Base-by-base conservation (phyloP, 2,797 vertebrate species). In the Danio choprae region DNA sequence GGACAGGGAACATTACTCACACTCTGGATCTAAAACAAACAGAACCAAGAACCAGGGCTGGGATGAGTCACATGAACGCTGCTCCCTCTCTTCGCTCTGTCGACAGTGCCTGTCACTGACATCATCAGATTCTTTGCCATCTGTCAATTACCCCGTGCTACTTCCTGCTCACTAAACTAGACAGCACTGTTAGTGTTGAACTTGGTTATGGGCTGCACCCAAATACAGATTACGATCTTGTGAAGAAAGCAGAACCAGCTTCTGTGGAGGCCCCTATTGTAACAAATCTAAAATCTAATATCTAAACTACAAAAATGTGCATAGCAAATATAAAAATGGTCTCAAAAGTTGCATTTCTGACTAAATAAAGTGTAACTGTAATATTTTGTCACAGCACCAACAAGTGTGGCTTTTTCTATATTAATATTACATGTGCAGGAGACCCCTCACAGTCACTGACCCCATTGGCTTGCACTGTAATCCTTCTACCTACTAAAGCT, bases 21-120 rank as follows among this genome's bases (percentile, higher is more conserved):
- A 70, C 72, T 44, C 29, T 77, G 63, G 68, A 82, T 80, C 58
- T 74, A 70, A 55, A 83, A 81, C 72, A 83, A 70, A 51, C 58
- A 59, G 58, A 71, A 64, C 73, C 60, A 73, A 80, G 78, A 74
- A 70, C 51, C 64, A 41, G 13, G 55, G 43, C 9, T 44, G n/a
- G 76, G 36, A 84, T 46, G 44, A 84, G 51, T 80, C 81, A 86
- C 83, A 74, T 77, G 81, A 77, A 58, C 20, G 18, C 70, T 63
- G 58, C 41, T 29, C 73, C 38, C 58, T 53, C 68, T 38, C 56
- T 68, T 62, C 9, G 46, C 79, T 82, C 77, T 83, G 50, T 84
- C 82, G 63, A 86, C 72, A 0, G 85, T 78, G 87, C 86, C 91
- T 77, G 88, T 91, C 92, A 86, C 89, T 86, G 87, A 89, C 91